A percentile compares a stretch with the other conserved stretches of the same genome.
Conservation (phyloP, 2,797 vertebrate species). For the Hippocampus kuda region DNA sequence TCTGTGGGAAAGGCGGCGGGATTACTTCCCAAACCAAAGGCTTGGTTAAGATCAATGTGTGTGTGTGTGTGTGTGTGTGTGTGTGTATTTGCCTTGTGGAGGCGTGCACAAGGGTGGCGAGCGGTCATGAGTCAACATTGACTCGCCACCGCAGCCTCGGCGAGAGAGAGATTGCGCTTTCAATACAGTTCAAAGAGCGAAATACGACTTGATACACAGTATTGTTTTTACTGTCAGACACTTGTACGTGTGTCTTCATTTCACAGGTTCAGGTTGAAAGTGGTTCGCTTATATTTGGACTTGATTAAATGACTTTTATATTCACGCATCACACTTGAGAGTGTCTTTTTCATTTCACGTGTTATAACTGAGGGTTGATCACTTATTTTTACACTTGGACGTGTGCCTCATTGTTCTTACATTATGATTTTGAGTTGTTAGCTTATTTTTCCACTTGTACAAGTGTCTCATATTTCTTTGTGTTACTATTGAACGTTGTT, state of each 20-base stretch:
- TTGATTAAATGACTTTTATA: too few relatives aligned
- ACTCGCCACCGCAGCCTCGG: slow-evolving; percentile 7
- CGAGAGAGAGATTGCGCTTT: slow-evolving; percentile 26
- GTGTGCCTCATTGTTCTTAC: too few relatives aligned
- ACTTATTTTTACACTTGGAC: too few relatives aligned
- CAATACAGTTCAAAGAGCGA: slow-evolving; percentile 25
- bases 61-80: slow-evolving; percentile 10
- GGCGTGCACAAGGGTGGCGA: slow-evolving; percentile 11
- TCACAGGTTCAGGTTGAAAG: neutral
- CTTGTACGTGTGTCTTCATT: neutral
- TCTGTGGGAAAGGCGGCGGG: slow-evolving; percentile 38
- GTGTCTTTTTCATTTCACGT: too few relatives aligned
- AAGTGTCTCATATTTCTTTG: too few relatives aligned
- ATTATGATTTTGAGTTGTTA: too few relatives aligned
- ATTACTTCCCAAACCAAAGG: slow-evolving; percentile 48
- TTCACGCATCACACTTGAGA: too few relatives aligned
- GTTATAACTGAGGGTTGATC: too few relatives aligned
- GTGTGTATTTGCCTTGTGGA: slow-evolving; percentile 23
- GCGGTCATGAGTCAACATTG: slow-evolving; percentile 46
- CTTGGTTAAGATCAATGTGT: slow-evolving; percentile 42
- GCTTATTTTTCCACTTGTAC: too few relatives aligned
- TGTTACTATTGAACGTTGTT: too few relatives aligned
- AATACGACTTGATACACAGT: neutral
- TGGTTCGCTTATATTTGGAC: too few relatives aligned
- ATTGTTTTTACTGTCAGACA: neutral